Percentiles rank a stretch among this genome's conserved stretches.
Conservation (phyloP, 2,113 vertebrate species). For the Myotis brandtii region DNA sequence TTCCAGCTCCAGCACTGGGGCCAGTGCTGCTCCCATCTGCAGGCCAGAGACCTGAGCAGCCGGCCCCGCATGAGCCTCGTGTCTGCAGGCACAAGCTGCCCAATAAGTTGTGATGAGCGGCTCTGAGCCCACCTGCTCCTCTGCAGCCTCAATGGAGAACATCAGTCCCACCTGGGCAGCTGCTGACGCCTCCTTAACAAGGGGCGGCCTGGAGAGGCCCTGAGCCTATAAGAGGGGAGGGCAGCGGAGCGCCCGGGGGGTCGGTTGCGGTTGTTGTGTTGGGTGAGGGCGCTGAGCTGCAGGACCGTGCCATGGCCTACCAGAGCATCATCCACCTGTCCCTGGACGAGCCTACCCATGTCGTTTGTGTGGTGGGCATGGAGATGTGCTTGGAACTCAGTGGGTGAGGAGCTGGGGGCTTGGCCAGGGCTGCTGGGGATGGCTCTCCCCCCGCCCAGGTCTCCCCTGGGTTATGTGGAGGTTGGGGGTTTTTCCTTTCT, state of each 20-base stretch:
- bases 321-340: conserved; percentile 77
- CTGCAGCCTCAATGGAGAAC: accelerated
- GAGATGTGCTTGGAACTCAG: conserved; percentile 80
- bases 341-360: conserved; percentile 66
- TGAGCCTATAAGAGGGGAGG: background rate
- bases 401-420: conserved; percentile 66
- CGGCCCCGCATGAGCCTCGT: accelerated
- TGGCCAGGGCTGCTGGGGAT: accelerated
- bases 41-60: background rate
- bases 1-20: background rate
- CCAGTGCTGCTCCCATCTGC: background rate
- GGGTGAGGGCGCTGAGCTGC: background rate
- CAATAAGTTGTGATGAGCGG: accelerated
- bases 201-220: background rate
- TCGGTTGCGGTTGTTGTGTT: accelerated
- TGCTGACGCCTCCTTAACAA: background rate
- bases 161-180: background rate
- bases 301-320: conserved; percentile 57
- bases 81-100: background rate
- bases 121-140: accelerated
- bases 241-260: accelerated
- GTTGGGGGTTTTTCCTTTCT: accelerated
- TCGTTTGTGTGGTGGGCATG: conserved; percentile 76
- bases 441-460: too few relatives aligned
- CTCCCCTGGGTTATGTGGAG: accelerated